Conservation (phyloP, 1,140 invertebrate genomes). For the Plodia interpunctella region DNA sequence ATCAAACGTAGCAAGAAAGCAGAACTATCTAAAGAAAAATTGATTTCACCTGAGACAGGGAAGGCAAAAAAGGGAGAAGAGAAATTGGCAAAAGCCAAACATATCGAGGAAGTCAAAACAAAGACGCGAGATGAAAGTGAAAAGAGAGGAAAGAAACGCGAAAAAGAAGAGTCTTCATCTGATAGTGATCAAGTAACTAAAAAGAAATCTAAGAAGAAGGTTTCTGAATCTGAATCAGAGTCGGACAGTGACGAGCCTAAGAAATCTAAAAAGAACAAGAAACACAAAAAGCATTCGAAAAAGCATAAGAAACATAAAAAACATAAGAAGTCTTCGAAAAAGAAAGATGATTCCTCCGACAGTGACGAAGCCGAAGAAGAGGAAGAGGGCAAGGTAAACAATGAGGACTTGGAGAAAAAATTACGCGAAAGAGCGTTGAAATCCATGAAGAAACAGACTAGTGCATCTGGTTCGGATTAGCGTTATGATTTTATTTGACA, state of each 20-base stretch:
- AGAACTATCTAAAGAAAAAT: constrained; percentile 50
- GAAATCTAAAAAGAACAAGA: constrained; percentile 72
- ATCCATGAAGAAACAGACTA: constrained; percentile 79
- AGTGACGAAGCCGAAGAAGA: constrained; percentile 81
- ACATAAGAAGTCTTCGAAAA: constrained; percentile 80
- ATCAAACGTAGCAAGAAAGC: constrained; percentile 53
- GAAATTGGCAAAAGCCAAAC: constrained; percentile 48
- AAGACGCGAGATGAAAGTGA: constrained; percentile 57
- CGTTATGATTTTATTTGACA: not conserved
- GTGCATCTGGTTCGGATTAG: constrained; percentile 70
- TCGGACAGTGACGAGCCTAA: constrained; percentile 75
- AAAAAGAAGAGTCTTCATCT: constrained; percentile 81
- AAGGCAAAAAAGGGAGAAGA: constrained; percentile 53
- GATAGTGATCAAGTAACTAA: constrained; percentile 79
- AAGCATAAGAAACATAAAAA: constrained; percentile 83
- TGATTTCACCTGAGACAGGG: constrained; percentile 44
- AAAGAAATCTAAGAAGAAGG: constrained; percentile 72
- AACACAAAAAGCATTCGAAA: constrained; percentile 84
- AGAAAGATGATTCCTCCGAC: constrained; percentile 81
- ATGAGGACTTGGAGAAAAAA: constrained; percentile 91
- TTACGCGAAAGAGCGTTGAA: constrained; percentile 90
- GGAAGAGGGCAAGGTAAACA: constrained; percentile 82
- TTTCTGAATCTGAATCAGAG: constrained; percentile 69
- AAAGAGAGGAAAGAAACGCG: constrained; percentile 74
- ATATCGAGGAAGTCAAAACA: constrained; percentile 49